Conservation (phyloP, 2,113 vertebrate genomes). For the Austrofundulus limnaeus region DNA sequence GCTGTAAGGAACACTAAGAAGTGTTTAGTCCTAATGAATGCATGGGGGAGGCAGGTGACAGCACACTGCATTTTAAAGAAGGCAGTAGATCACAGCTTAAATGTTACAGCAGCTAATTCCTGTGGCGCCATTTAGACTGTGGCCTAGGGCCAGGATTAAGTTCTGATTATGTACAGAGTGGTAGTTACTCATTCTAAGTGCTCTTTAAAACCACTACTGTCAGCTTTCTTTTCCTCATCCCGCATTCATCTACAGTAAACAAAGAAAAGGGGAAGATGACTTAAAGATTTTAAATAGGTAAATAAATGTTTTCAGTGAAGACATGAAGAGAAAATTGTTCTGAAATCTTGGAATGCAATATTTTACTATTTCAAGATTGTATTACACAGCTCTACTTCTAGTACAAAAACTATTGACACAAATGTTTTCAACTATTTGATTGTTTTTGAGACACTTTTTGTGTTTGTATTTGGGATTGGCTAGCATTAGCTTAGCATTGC, state of each 20-base stretch:
- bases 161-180: slow-evolving; percentile 19
- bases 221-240: background rate
- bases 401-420: too few species aligned
- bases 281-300: background rate
- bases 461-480: too few species aligned
- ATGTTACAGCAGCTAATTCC: slow-evolving; percentile 19
- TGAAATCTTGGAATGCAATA: too few species aligned
- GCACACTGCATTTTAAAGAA: background rate
- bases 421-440: too few species aligned
- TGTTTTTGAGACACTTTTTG: too few species aligned
- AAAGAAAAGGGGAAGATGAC: background rate
- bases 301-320: too few species aligned
- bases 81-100: slow-evolving; percentile 11
- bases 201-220: slow-evolving; percentile 15
- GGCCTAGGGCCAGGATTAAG: slow-evolving; percentile 20
- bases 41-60: background rate
- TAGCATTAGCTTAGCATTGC: too few species aligned
- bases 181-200: slow-evolving; percentile 19
- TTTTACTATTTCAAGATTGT: too few species aligned
- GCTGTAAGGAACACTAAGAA: background rate
- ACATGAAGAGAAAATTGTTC: too few species aligned
- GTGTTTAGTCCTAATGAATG: slow-evolving; percentile 5
- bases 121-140: slow-evolving; percentile 13
- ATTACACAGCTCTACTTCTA: too few species aligned
- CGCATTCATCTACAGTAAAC: background rate